Base-by-base conservation (phyloP, 2,888 invertebrate genomes). In the Netelia melanura region DNA sequence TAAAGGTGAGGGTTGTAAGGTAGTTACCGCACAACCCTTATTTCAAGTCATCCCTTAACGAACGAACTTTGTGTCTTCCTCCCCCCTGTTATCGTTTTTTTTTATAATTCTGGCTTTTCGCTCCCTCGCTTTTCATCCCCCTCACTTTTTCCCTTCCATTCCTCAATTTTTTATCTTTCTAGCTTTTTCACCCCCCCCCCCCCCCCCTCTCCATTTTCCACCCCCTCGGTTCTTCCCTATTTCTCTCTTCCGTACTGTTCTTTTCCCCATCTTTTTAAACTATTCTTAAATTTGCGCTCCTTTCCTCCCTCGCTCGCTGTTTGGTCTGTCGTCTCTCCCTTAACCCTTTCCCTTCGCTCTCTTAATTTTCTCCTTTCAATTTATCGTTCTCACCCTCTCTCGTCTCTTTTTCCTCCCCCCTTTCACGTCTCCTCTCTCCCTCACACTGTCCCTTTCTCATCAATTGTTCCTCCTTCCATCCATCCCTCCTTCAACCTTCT, bases 361-460 rank as follows among this genome's bases (percentile, higher is more conserved):
- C 11, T 21, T 38, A 56, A 14, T 48, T 48, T 14, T 68, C n/a
- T 10, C 48, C 14, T 48, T 70, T 48, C 48, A 43, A 25, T 48
- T 25, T 43, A n/a, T 48, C 25, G 56, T 70, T 48, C 10, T 3
- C 25, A 43, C 21, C 17, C 25, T 3, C 23, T 48, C 48, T 8
- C 14, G 14, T 83, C 62, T 10, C 71, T 68, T 64, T 58, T 72
- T 71, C 70, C 17, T 71, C 21, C 38, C 38, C 56, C 71, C 48
- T 58, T 80, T 64, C 52, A n/a, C 52, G 25, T 43, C 62, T 14
- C 30, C 52, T 23, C 3, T 0, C 14, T 52, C 17, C 10, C 43
- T 61, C 72, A n/a, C 56, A 30, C 68, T 61, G 21, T 14, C 56
- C 58, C 44, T 10, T 25, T 48, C 54, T 17, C 43, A 30, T 44